These are phyloP conservation scores for Sarcoramphus papa DNA, from an alignment of 2,797 vertebrate genomes.

Conservation along the genomic window DNA sequence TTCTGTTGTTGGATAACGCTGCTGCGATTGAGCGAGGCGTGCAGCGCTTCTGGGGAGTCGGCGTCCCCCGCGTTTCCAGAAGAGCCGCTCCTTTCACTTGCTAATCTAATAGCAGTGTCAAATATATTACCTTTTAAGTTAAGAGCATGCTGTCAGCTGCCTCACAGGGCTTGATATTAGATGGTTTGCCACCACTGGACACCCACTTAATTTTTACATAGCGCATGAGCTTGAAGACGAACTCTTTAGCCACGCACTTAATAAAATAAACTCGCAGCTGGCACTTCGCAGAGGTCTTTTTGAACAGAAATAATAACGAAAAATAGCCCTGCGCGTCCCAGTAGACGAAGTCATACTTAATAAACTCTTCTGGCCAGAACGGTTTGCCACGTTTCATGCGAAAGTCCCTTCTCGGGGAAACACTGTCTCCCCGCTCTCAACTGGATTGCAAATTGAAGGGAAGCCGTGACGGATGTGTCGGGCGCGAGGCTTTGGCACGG, in stretches of 20 bases:
- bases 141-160: neutral
- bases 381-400: neutral
- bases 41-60: neutral
- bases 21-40: neutral
- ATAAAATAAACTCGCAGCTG: neutral
- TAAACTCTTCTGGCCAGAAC: neutral
- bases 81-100: neutral
- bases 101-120: neutral
- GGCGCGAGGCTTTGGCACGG: neutral
- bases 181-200: neutral
- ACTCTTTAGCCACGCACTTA: accelerated
- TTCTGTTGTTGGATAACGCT: neutral
- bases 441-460: accelerated
- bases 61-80: neutral
- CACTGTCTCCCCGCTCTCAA: neutral
- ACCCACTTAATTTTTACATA: neutral
- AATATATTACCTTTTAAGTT: neutral
- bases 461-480: neutral
- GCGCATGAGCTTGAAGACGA: neutral
- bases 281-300: neutral
- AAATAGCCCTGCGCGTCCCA: neutral
- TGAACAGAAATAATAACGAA: neutral
- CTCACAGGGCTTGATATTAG: accelerated
- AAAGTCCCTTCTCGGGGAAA: neutral
- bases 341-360: neutral